Base-by-base conservation (phyloP, 1,140 invertebrate species). In the Drosophila asahinai region DNA sequence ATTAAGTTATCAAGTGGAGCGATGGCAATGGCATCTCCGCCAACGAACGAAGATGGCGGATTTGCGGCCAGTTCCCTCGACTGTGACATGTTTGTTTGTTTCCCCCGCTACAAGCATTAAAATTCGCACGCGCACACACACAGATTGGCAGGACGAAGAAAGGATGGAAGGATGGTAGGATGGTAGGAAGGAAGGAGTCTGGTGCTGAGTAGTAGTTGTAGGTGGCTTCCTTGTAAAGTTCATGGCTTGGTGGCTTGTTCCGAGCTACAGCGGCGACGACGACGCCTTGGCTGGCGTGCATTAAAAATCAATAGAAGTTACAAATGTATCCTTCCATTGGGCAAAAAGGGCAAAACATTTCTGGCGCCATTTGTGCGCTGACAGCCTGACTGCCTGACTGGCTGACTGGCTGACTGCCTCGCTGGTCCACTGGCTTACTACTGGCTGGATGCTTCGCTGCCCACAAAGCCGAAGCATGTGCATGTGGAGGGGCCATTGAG, bases 271-370 rank as follows among this genome's bases (percentile, higher is more conserved):
- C 33, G 36, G 40, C 40, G n/a, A 19, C 36, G 70, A 61, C 71
- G 71, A 74, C 71, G 71, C 55, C 67, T 73, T 74, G 71, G 71
- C 71, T 73, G 71, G 45, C 83, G 83, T 83, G 81, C 70, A 87
- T 87, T 87, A 87, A 87, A 87, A 87, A 87, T 87, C 83, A 87
- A 87, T 87, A 87, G 72, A 89, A 89, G 61, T 67, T 84, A 87
- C 84, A 87, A 87, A 89, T 87, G 84, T 87, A 81, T 87, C 81
- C 81, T 78, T 80, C 80, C 68, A 71, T 74, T 64, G 52, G 51
- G 66, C 43, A 63, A 71, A 78, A 70, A 48, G 66, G 63, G 55
- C 66, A 74, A 75, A 77, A 72, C 71, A 74, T 74, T 74, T 74
- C 55, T 74, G 71, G 71, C 71, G 71, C 71, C 71, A 74, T 74